Conservation (phyloP, 2,888 invertebrate genomes). For the Tachina fera region DNA sequence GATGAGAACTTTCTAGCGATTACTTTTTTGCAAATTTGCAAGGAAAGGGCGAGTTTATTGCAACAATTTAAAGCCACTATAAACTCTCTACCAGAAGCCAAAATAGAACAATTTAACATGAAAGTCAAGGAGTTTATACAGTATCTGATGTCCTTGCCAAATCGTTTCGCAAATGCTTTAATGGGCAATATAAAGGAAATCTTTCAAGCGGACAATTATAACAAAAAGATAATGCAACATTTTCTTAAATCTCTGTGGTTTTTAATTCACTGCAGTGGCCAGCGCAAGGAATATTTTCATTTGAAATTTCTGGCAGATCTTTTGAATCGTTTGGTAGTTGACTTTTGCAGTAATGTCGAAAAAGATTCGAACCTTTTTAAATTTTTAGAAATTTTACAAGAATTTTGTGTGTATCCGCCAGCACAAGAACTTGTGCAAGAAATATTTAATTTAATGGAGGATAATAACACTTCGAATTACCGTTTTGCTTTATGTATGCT, state of each 20-base stretch:
- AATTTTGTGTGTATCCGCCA: constrained; percentile 59
- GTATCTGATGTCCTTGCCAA: constrained; percentile 87
- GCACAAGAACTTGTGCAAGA: constrained; percentile 77
- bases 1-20: constrained; percentile 77
- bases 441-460: constrained; percentile 85
- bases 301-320: constrained; percentile 84
- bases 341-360: constrained; percentile 84
- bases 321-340: constrained; percentile 86
- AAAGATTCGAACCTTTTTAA: constrained; percentile 83
- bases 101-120: constrained; percentile 75
- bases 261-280: constrained; percentile 81
- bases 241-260: constrained; percentile 86
- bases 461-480: constrained; percentile 83
- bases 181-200: constrained; percentile 84
- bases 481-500: constrained; percentile 84
- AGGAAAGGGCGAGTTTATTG: constrained; percentile 72
- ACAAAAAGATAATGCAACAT: constrained; percentile 85
- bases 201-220: constrained; percentile 85
- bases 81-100: constrained; percentile 73
- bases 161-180: constrained; percentile 87
- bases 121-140: constrained; percentile 85
- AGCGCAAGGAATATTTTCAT: constrained; percentile 71
- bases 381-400: constrained; percentile 85
- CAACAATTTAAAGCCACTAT: constrained; percentile 74
- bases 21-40: constrained; percentile 76